Evolutionary conservation across 2,888 invertebrate species (phyloP), one percentile per base, ranked within the genome.

Genomic region (Acrocyrtus sp.): DNA sequence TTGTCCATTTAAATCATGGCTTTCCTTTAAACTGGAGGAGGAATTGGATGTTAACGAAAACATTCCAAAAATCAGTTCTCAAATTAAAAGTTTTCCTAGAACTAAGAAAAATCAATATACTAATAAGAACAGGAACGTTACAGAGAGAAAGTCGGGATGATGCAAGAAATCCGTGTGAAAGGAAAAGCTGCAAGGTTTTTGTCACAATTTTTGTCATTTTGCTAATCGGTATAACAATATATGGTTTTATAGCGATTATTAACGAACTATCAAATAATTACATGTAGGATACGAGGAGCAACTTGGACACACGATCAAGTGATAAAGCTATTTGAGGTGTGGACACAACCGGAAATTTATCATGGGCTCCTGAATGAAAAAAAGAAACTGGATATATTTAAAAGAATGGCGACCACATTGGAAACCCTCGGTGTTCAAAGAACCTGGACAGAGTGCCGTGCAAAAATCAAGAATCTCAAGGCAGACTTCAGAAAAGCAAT

Each of bases 241-340:
- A n/a, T n/a, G n/a, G n/a, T n/a, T n/a, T n/a, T n/a, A n/a, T 12
- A 39, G 39, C 6, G 15, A 10, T 39, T 39, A 6, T 12, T 45
- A 45, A 45, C 12, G 45, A 45, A 17, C 4, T 34, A 34, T 12
- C 34, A 8, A 27, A 21, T 41, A 21, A 12, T 45, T 12, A 12
- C 5, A 45, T 45, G 5, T 26, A 70, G 76, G 26, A 60, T 68
- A n/a, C 70, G 76, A 5, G 76, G 76, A 50, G 66, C 74, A 17
- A 76, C 74, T 1, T 76, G 76, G 76, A 76, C 74, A 1, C 62
- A 76, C 34, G 74, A 74, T 19, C 74, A 76, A 60, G 76, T 76
- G 3, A 53, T 62, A 12, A 74, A 74, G 24, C 47, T 76, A 2
- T 74, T 76, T 54, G 54, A 74, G 10, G 72, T 74, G 0, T 76